phyloP scores from a whole-genome alignment of 2,888 invertebrate species.

The Nemoura dubitans region DNA sequence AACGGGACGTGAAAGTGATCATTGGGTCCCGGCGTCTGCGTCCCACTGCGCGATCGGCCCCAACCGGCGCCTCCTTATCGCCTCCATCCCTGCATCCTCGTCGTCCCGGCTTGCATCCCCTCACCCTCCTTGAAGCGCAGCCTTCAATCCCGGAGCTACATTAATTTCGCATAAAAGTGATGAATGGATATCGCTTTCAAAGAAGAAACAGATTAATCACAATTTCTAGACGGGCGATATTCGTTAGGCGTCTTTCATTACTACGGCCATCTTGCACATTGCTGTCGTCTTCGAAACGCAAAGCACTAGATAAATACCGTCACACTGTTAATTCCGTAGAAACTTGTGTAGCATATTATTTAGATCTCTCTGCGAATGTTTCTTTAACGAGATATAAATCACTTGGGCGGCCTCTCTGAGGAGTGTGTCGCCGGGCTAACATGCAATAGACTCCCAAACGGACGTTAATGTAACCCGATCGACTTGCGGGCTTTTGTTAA shows the following conservation, averaged over 20 bases:
- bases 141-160: neutral
- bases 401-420: neutral
- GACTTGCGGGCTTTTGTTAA: neutral
- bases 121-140: neutral
- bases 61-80: neutral
- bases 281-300: neutral
- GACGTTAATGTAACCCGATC: neutral
- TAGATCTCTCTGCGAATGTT: neutral
- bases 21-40: neutral
- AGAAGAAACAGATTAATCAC: neutral
- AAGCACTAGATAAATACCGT: neutral
- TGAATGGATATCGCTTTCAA: neutral
- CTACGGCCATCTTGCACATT: neutral
- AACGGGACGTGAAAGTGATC: neutral
- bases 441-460: neutral
- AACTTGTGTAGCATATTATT: neutral
- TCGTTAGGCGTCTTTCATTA: constrained; percentile 12
- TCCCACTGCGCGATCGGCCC: neutral
- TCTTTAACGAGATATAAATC: neutral
- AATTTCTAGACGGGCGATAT: neutral
- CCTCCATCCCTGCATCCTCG: neutral
- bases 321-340: neutral
- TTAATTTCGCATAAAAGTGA: constrained; percentile 7
- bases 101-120: neutral
- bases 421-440: neutral